Conservation (phyloP, 2,113 vertebrate genomes). For the Periophthalmus modestus region DNA sequence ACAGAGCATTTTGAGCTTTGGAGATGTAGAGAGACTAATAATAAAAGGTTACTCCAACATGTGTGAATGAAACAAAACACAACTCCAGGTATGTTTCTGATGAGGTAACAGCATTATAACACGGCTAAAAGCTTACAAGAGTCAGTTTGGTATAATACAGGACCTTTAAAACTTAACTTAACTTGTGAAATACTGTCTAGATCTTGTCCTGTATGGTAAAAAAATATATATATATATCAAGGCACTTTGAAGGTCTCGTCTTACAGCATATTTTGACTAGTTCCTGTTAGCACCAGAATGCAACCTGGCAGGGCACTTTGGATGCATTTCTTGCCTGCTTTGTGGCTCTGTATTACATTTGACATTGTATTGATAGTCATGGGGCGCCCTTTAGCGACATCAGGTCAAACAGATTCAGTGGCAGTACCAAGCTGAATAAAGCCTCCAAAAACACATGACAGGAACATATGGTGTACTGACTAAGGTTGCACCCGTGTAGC, state of each 20-base stretch:
- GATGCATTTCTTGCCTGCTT: slow-evolving; percentile 63
- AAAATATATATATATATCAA: neutral
- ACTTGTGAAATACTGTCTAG: neutral
- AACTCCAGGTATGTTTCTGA: too few relatives aligned
- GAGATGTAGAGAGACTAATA: too few relatives aligned
- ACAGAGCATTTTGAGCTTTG: too few relatives aligned
- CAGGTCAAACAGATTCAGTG: slow-evolving; percentile 37
- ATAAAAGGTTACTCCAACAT: too few relatives aligned
- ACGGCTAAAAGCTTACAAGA: too few relatives aligned
- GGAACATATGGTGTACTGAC: slow-evolving; percentile 24
- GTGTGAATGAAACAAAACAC: too few relatives aligned
- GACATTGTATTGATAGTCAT: slow-evolving; percentile 60
- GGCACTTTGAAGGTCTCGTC: neutral
- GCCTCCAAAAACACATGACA: slow-evolving; percentile 30
- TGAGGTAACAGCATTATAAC: too few relatives aligned
- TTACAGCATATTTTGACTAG: slow-evolving; percentile 47
- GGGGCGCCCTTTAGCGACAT: slow-evolving; percentile 36
- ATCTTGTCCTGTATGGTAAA: neutral
- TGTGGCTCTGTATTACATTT: slow-evolving; percentile 69
- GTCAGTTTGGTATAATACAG: too few relatives aligned
- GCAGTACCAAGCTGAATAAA: slow-evolving; percentile 19
- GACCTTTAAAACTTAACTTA: neutral
- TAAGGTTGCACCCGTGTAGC: slow-evolving; percentile 11
- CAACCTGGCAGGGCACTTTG: slow-evolving; percentile 53
- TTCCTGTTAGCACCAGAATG: slow-evolving; percentile 65